phyloP scores from a whole-genome alignment of 2,888 invertebrate genomes.

The Chironomus riparius region DNA sequence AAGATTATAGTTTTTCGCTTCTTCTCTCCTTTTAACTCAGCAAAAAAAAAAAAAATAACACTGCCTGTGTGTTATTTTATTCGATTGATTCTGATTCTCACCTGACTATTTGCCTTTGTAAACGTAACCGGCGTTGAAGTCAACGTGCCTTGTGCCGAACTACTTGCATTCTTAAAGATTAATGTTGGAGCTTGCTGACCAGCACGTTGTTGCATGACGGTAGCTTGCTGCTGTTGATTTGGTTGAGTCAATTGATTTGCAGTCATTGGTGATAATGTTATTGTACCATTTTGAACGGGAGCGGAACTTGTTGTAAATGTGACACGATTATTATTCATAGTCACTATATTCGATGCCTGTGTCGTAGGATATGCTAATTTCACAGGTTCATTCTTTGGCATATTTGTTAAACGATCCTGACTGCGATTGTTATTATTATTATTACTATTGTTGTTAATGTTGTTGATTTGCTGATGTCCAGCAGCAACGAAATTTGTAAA shows the following conservation, averaged over 20 bases:
- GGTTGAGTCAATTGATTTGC: slow-evolving; percentile 31
- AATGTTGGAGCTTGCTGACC: slow-evolving; percentile 38
- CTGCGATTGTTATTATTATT: slow-evolving; percentile 29
- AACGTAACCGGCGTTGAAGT: slow-evolving; percentile 53
- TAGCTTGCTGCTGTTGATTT: slow-evolving; percentile 29
- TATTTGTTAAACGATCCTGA: slow-evolving; percentile 30
- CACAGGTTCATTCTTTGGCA: slow-evolving; percentile 46
- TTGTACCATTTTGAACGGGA: slow-evolving; percentile 59
- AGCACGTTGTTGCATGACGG: slow-evolving; percentile 38
- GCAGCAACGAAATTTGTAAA: slow-evolving; percentile 9
- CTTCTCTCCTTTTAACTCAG: neutral
- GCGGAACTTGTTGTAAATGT: slow-evolving; percentile 49
- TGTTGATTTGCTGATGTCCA: slow-evolving; percentile 15
- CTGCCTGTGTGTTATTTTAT: neutral
- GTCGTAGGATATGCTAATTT: slow-evolving; percentile 47
- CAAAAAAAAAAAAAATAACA: neutral
- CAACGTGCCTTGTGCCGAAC: slow-evolving; percentile 46
- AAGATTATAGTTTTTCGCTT: neutral
- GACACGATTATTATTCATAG: slow-evolving; percentile 50
- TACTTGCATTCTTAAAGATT: slow-evolving; percentile 55
- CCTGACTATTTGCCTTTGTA: slow-evolving; percentile 48
- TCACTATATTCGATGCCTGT: slow-evolving; percentile 36
- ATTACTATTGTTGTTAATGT: too few species aligned
- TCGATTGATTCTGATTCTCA: slow-evolving; percentile 30
- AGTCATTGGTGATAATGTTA: slow-evolving; percentile 50